Percentiles rank a stretch among this genome's conserved stretches.
These are phyloP conservation scores for Nebria salina DNA, from an alignment of 2,888 invertebrate genomes.

Conservation along the genomic window DNA sequence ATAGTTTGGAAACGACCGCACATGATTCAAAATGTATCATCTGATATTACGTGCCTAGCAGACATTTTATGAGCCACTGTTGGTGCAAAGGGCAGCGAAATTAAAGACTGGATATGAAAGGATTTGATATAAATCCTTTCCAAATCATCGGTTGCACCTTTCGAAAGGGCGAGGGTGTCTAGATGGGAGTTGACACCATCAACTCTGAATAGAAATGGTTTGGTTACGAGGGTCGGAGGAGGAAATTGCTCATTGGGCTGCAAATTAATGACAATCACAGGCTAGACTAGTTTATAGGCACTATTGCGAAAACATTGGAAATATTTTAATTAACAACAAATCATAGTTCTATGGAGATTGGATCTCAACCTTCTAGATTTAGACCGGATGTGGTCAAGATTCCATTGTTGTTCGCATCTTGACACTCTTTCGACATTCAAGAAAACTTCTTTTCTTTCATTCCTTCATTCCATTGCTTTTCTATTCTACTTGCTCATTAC, in stretches of 20 bases:
- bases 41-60: not conserved
- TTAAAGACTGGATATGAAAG: conserved; percentile 42
- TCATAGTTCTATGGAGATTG: not conserved
- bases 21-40: no score
- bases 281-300: no score
- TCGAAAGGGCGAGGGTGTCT: not conserved
- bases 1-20: not conserved
- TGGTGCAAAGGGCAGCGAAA: conserved; percentile 29
- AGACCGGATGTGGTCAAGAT: not conserved
- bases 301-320: no score
- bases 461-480: no score
- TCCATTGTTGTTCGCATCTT: no score
- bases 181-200: not conserved
- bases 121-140: conserved; percentile 26
- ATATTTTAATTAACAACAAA: not conserved
- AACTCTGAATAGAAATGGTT: no score
- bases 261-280: no score
- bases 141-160: not conserved
- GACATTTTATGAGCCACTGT: not conserved
- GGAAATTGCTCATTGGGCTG: no score
- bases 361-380: conserved; percentile 6
- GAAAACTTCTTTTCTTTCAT: no score
- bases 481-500: no score
- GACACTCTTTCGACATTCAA: no score
- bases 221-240: no score